These are phyloP conservation scores for Porites divaricata DNA, from an alignment of 92 coral and sea anemone species.

Conservation along the genomic window DNA sequence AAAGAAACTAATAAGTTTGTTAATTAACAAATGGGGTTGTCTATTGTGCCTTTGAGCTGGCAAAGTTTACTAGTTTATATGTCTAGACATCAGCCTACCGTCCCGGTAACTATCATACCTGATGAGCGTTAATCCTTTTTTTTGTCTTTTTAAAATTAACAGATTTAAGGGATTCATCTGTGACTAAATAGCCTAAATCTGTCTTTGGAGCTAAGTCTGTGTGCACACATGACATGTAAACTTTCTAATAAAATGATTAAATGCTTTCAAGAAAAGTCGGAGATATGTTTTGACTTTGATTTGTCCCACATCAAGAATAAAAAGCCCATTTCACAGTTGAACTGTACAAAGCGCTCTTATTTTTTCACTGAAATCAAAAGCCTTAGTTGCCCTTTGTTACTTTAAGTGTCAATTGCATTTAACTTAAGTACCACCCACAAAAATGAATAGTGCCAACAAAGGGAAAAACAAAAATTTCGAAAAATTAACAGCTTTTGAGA, in stretches of 20 bases:
- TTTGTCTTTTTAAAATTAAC: constrained; percentile 13
- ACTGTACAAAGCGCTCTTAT: no score
- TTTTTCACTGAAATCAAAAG: not conserved
- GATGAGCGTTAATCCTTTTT: not conserved
- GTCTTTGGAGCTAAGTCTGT: not conserved
- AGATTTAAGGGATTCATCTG: constrained; percentile 19
- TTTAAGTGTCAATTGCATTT: not conserved
- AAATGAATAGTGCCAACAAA: not conserved
- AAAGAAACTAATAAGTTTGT: not conserved
- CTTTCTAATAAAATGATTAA: not conserved
- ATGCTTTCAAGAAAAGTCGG: not conserved
- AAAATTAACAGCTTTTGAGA: not conserved
- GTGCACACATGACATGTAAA: not conserved
- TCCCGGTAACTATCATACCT: not conserved
- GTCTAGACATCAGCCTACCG: not conserved
- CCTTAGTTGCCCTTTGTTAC: not conserved
- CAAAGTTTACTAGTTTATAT: not conserved
- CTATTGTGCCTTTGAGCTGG: not conserved
- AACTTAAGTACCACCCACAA: not conserved
- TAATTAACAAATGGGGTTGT: not conserved
- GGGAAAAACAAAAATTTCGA: not conserved
- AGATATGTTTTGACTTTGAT: no score
- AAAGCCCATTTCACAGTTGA: no score
- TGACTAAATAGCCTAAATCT: not conserved
- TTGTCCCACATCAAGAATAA: no score